These are phyloP conservation scores for Erinaceus europaeus DNA, from an alignment of 2,113 vertebrate genomes.

Conservation along the genomic window DNA sequence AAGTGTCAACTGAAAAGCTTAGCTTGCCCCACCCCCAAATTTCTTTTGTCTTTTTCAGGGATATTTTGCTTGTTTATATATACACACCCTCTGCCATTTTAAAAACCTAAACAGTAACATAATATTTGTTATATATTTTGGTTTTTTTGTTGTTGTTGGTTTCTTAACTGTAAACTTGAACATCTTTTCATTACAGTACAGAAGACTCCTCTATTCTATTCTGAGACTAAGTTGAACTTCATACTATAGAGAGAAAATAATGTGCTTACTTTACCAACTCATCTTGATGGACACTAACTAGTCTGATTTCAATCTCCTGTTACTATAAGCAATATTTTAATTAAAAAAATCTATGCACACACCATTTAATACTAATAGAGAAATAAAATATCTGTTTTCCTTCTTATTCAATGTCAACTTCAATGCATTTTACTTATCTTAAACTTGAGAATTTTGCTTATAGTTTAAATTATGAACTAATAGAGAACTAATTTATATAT, in stretches of 20 bases:
- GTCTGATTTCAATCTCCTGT: constrained; percentile 13
- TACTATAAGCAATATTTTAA: neutral
- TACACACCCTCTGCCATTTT: too few relatives aligned
- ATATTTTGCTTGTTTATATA: neutral
- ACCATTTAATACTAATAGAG: neutral
- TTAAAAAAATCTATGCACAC: neutral
- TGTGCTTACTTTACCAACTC: neutral
- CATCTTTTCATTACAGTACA: neutral
- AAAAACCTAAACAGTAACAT: neutral
- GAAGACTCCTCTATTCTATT: neutral
- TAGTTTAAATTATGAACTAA: neutral
- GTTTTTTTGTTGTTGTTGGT: neutral
- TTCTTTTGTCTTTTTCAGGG: neutral
- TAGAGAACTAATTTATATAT: neutral
- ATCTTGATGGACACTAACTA: neutral
- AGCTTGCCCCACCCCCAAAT: neutral
- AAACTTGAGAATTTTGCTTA: neutral
- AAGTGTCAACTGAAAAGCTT: neutral
- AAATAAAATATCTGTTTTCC: neutral
- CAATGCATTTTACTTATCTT: neutral
- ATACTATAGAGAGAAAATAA: neutral
- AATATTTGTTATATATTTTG: neutral
- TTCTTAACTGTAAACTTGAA: neutral
- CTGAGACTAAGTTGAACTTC: neutral
- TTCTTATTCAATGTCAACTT: neutral